phyloP scores from a whole-genome alignment of 2,113 vertebrate genomes.

The Limnothrissa miodon region DNA sequence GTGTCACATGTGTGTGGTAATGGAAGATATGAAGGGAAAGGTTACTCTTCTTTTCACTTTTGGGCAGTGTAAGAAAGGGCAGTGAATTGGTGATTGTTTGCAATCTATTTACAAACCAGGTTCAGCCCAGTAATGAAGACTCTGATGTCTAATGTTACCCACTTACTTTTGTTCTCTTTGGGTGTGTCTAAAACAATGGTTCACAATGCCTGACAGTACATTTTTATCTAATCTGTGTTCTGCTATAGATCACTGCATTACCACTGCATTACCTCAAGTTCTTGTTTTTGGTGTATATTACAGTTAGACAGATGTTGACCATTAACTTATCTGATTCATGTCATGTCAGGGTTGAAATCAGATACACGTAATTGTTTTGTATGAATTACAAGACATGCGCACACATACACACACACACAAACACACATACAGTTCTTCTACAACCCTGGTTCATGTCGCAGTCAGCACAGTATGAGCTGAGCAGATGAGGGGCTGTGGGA shows the following conservation, averaged over 20 bases:
- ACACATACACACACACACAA: background rate
- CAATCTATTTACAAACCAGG: background rate
- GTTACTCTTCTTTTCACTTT: background rate
- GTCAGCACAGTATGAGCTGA: background rate
- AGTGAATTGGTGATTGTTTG: background rate
- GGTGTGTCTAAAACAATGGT: conserved; percentile 42
- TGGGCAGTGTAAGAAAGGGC: background rate
- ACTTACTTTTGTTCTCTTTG: conserved; percentile 18
- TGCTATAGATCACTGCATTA: background rate
- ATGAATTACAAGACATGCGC: background rate
- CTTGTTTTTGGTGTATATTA: too few relatives aligned
- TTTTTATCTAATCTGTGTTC: background rate
- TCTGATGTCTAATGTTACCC: background rate
- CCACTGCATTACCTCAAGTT: too few relatives aligned
- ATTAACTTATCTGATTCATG: background rate
- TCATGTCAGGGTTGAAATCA: background rate
- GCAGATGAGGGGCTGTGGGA: background rate
- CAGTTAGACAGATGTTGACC: background rate
- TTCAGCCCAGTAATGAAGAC: background rate
- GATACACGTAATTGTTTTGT: background rate
- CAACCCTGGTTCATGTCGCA: background rate
- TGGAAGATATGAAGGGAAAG: background rate
- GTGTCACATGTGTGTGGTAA: conserved; percentile 10
- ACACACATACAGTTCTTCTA: background rate
- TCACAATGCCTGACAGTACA: conserved; percentile 20